phyloP scores from a whole-genome alignment of 2,888 invertebrate genomes.

The Oxyscelio sp. region DNA sequence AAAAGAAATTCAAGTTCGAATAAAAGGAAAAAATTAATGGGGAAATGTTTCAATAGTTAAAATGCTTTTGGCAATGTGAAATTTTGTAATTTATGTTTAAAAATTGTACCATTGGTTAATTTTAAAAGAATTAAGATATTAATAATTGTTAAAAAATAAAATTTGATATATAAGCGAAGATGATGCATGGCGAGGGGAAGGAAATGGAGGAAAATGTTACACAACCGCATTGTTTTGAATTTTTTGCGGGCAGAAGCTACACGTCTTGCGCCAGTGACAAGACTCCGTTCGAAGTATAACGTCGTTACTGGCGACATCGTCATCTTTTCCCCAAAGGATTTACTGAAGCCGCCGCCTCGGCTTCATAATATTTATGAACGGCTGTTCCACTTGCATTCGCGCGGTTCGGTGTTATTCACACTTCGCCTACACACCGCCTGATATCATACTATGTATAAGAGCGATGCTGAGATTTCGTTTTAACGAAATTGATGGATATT shows the following conservation, averaged over 20 bases:
- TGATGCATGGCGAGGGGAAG: constrained; percentile 45
- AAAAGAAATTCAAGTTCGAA: too few relatives aligned
- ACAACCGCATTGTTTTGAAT: constrained; percentile 52
- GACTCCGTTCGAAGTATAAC: constrained; percentile 47
- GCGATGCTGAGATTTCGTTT: too few relatives aligned
- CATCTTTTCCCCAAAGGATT: constrained; percentile 74
- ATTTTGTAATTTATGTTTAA: too few relatives aligned
- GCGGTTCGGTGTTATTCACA: constrained; percentile 72
- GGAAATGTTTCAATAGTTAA: too few relatives aligned
- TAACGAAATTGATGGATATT: too few relatives aligned
- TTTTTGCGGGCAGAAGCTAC: constrained; percentile 55
- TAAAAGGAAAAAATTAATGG: too few relatives aligned
- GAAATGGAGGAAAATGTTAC: constrained; percentile 44
- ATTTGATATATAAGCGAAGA: constrained; percentile 2
- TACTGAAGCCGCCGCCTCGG: constrained; percentile 77
- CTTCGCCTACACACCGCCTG: too few relatives aligned
- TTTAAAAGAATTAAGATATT: too few relatives aligned
- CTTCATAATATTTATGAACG: constrained; percentile 81
- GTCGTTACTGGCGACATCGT: constrained; percentile 61
- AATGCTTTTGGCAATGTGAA: too few relatives aligned
- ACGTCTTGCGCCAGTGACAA: constrained; percentile 62
- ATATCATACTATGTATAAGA: too few relatives aligned
- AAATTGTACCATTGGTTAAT: too few relatives aligned
- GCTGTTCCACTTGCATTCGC: constrained; percentile 81
- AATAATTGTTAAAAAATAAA: too few relatives aligned